phyloP scores from a whole-genome alignment of 2,888 invertebrate genomes.

The Rhagium mordax region DNA sequence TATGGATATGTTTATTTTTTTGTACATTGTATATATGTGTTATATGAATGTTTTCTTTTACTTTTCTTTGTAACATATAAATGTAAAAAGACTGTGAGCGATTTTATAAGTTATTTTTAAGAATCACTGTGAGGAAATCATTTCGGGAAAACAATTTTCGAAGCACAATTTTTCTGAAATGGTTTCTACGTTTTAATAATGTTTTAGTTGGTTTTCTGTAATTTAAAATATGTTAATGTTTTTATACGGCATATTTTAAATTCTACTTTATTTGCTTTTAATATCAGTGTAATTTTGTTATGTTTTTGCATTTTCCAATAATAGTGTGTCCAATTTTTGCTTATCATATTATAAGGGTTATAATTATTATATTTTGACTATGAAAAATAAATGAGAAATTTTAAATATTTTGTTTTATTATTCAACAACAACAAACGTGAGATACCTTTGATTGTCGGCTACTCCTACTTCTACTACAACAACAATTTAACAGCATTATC shows the following conservation, averaged over 20 bases:
- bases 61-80: slow-evolving; percentile 57
- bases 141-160: slow-evolving; percentile 38
- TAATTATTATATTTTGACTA: slow-evolving; percentile 66
- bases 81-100: slow-evolving; percentile 61
- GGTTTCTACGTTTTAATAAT: slow-evolving; percentile 18
- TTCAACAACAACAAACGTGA: too few relatives aligned
- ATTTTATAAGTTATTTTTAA: slow-evolving; percentile 46
- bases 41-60: slow-evolving; percentile 59
- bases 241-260: slow-evolving; percentile 28
- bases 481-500: too few relatives aligned
- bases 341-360: slow-evolving; percentile 64
- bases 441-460: too few relatives aligned
- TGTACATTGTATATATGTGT: slow-evolving; percentile 64
- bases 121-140: slow-evolving; percentile 36
- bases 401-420: slow-evolving; percentile 30
- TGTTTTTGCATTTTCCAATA: slow-evolving; percentile 55
- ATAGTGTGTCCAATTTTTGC: slow-evolving; percentile 67
- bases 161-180: slow-evolving; percentile 43
- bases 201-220: slow-evolving; percentile 33
- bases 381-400: slow-evolving; percentile 61
- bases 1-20: slow-evolving; percentile 51
- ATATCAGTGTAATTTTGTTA: slow-evolving; percentile 49
- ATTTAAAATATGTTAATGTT: slow-evolving; percentile 23
- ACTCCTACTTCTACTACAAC: too few relatives aligned
- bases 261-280: slow-evolving; percentile 43